Evolutionary conservation across 2,888 invertebrate species (phyloP), one percentile per base, ranked within the genome.

Genomic region (Tetragonisca angustula): DNA sequence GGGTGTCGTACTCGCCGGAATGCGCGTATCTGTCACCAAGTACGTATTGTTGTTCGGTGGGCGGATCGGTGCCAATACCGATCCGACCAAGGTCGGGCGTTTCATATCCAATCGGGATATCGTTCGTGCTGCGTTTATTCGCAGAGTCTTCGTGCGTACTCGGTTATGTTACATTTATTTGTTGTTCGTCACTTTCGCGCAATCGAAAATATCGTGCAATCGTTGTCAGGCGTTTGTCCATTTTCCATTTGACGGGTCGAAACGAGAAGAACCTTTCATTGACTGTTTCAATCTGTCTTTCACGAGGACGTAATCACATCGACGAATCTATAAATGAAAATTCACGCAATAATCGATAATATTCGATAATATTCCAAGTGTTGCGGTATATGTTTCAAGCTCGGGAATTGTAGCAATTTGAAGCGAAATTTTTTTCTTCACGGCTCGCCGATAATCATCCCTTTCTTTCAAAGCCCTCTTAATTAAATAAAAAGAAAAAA

Each of bases 61-160:
- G 54, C 68, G 73, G 79, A 75, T 80, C 54, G 36, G 82, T 71
- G 74, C 59, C 43, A 43, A 43, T 43, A 43, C 43, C 43, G 67
- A 24, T 65, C 61, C 71, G 21, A 24, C 56, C 87, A 89, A 88
- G 85, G 87, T 87, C 85, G 68, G 3, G 43, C 43, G 43, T 43
- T 43, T 43, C 9, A 43, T 32, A 59, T 24, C 65, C 56, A 70
- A 69, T 69, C 36, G 68, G 32, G 11, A 32, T 13, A 1, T 32
- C 11, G 32, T 21, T 64, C 19, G 62, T 4, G 43, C 43, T 62
- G 62, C 21, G 32, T 62, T 62, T 2, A 11, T 21, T 61, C 62
- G 32, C 19, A 0, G 56, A 56, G 43, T 59, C 15, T 2, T 43
- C 11, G 43, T n/a, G n/a, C 36, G 5, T n/a, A n/a, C n/a, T 56